Evolutionary conservation across 2,797 vertebrate species (phyloP).

Genomic region (Hapalemur alaotrensis): DNA sequence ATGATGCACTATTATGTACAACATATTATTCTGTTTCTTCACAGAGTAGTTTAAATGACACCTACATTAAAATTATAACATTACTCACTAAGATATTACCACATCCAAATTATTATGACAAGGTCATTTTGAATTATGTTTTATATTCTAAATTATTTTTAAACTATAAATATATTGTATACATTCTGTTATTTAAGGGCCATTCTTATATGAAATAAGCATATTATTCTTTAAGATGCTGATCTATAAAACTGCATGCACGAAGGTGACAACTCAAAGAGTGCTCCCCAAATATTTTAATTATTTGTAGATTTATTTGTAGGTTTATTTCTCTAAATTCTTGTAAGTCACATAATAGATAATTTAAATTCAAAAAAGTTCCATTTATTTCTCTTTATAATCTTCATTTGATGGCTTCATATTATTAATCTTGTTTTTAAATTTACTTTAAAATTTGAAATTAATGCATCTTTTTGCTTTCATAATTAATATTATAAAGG

Average conservation of each 20-base stretch:
- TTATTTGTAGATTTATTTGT: neutral
- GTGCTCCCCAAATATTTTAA: neutral
- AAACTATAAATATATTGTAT: neutral
- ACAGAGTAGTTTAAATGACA: neutral
- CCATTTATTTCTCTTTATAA: too few species aligned
- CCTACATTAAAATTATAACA: neutral
- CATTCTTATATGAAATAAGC: neutral
- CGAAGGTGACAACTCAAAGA: neutral
- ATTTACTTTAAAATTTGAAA: too few species aligned
- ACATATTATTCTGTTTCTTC: neutral
- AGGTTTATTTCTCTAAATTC: neutral
- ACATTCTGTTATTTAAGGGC: neutral
- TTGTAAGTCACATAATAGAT: neutral
- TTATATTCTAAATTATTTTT: constrained; percentile 68
- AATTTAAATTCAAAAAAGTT: too few species aligned
- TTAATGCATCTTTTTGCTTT: too few species aligned
- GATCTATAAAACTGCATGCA: neutral
- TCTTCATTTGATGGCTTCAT: too few species aligned
- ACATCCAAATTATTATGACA: neutral
- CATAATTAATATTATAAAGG: too few species aligned
- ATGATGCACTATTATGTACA: neutral
- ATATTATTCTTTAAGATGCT: neutral
- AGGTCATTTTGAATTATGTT: neutral
- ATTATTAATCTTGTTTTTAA: too few species aligned
- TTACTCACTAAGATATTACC: neutral